A percentile compares a stretch with the other conserved stretches of the same genome.
These are phyloP conservation scores for Colletes latitarsis DNA, from an alignment of 1,140 invertebrate species.

Conservation along the genomic window DNA sequence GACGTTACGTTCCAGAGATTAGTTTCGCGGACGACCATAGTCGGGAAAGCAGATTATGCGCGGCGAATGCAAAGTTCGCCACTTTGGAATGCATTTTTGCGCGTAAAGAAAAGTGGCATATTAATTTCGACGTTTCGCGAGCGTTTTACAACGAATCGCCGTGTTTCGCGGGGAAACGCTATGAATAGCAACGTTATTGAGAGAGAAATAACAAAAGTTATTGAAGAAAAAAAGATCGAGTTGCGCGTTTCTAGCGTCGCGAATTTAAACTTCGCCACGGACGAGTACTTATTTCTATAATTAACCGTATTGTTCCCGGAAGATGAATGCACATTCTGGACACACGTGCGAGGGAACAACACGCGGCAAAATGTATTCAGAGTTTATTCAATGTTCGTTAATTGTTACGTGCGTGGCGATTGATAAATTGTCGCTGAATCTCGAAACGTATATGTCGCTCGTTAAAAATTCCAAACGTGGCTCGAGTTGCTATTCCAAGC, in stretches of 20 bases:
- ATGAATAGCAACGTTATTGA: not conserved
- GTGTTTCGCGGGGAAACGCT: not conserved
- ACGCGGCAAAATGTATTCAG: too few relatives aligned
- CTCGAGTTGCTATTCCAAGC: too few relatives aligned
- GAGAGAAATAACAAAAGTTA: too few relatives aligned
- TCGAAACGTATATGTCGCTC: too few relatives aligned
- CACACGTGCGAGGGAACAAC: too few relatives aligned
- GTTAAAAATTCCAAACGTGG: too few relatives aligned
- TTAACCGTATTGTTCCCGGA: not conserved
- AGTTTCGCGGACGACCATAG: too few relatives aligned
- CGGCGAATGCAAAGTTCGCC: not conserved
- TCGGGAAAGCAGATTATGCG: not conserved
- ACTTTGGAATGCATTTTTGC: not conserved
- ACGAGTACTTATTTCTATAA: not conserved
- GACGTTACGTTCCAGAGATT: too few relatives aligned
- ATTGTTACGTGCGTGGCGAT: too few relatives aligned
- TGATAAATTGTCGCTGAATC: too few relatives aligned
- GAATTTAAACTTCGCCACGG: not conserved
- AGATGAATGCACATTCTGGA: not conserved
- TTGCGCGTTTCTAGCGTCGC: not conserved
- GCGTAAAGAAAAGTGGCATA: not conserved
- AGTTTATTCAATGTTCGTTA: too few relatives aligned
- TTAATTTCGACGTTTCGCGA: not conserved
- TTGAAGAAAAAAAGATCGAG: not conserved
- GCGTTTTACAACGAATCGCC: not conserved